Evolutionary conservation across 1,140 invertebrate species (phyloP).

Genomic region (Drosophila yakuba): DNA sequence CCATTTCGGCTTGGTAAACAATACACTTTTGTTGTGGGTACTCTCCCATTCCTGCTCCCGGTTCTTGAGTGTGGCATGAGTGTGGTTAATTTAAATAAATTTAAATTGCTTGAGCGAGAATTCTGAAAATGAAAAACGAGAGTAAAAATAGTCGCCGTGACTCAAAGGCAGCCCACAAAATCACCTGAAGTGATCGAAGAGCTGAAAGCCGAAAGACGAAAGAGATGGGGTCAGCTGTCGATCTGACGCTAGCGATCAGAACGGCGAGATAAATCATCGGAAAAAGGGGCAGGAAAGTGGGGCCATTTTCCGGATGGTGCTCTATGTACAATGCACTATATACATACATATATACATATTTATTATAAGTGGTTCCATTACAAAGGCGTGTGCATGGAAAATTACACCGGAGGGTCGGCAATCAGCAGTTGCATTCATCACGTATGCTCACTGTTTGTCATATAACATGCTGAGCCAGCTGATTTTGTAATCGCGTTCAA

Average conservation of each 20-base stretch:
- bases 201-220: neutral
- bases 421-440: constrained; percentile 16
- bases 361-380: constrained; percentile 14
- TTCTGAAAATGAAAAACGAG: constrained; percentile 68
- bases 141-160: constrained; percentile 77
- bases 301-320: neutral
- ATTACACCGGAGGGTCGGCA: constrained; percentile 40
- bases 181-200: constrained; percentile 58
- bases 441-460: constrained; percentile 27
- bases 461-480: constrained; percentile 44
- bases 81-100: constrained; percentile 61
- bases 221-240: constrained; percentile 44
- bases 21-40: constrained; percentile 41
- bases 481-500: constrained; percentile 48
- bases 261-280: constrained; percentile 34
- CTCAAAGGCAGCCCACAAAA: constrained; percentile 49
- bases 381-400: constrained; percentile 52
- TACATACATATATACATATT: too few relatives aligned
- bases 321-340: neutral
- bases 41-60: constrained; percentile 6
- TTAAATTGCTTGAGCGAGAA: constrained; percentile 59
- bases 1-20: constrained; percentile 30
- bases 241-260: constrained; percentile 16
- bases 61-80: constrained; percentile 5
- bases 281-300: neutral